phyloP scores from a whole-genome alignment of 2,888 invertebrate species.

The Trachelus stipa region DNA sequence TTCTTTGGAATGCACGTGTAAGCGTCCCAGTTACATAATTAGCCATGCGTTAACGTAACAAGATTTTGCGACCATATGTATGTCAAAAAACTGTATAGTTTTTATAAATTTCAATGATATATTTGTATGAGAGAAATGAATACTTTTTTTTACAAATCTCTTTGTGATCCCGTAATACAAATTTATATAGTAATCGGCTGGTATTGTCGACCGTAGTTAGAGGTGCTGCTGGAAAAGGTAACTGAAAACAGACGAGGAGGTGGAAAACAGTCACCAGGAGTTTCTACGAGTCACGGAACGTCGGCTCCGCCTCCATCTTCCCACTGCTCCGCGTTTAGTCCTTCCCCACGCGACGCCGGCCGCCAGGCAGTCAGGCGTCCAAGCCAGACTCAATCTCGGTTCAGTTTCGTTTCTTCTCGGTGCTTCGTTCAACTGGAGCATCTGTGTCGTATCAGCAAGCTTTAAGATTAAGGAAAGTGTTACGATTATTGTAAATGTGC shows the following conservation, averaged over 20 bases:
- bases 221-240: not conserved
- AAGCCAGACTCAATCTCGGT: conserved; percentile 46
- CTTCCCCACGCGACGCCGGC: conserved; percentile 32
- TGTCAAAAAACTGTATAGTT: not conserved
- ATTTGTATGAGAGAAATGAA: not conserved
- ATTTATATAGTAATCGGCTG: not conserved
- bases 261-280: not conserved
- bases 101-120: not conserved
- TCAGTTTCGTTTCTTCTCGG: conserved; percentile 44
- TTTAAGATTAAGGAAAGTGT: not conserved
- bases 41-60: not conserved
- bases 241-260: not conserved
- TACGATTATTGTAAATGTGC: not conserved
- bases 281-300: not conserved
- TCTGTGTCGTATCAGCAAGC: not conserved
- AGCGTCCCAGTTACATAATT: conserved; percentile 41
- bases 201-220: not conserved
- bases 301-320: conserved; percentile 34
- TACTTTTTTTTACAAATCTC: not conserved
- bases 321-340: conserved; percentile 29
- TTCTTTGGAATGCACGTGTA: conserved; percentile 29
- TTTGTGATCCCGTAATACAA: too few species aligned
- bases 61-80: not conserved
- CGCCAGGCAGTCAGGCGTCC: conserved; percentile 6
- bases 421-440: conserved; percentile 21